Conservation (phyloP, 2,113 vertebrate genomes). For the Tachycineta bicolor region DNA sequence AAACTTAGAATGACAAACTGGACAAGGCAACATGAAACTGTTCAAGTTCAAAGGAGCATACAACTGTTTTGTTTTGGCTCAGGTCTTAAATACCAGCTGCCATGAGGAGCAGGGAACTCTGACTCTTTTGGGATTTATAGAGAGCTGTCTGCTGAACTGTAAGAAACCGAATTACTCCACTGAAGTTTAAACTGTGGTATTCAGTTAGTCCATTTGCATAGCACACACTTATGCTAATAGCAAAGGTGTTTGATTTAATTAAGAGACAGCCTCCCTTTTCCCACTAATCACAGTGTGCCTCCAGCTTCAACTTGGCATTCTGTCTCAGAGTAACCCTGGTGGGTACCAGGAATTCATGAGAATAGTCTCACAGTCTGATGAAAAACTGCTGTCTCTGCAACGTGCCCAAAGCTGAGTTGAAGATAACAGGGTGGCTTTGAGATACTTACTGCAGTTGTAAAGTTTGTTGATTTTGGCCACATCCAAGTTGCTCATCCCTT, state of each 20-base stretch:
- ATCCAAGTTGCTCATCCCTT: conserved; percentile 79
- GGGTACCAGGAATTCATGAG: not conserved
- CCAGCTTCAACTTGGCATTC: not conserved
- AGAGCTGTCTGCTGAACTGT: not conserved
- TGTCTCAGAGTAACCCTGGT: not conserved
- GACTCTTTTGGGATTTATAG: not conserved
- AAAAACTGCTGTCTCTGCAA: not conserved
- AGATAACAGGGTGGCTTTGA: not conserved
- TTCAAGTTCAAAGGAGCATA: not conserved
- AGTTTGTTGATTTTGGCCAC: conserved; percentile 83
- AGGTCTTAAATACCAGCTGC: not conserved
- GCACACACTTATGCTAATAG: not conserved
- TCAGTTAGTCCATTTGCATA: not conserved
- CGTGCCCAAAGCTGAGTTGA: not conserved
- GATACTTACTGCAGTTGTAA: conserved; percentile 78
- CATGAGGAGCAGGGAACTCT: not conserved
- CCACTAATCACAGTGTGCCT: not conserved
- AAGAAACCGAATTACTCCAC: not conserved
- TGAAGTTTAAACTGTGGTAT: not conserved
- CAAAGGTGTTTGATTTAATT: not conserved
- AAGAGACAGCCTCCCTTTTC: not conserved
- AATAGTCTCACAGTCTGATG: not conserved
- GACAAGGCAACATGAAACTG: not conserved
- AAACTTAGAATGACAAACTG: not conserved
- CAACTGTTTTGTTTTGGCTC: not conserved